phyloP scores from a whole-genome alignment of 2,797 vertebrate species.

The Urocyon cinereoargenteus region DNA sequence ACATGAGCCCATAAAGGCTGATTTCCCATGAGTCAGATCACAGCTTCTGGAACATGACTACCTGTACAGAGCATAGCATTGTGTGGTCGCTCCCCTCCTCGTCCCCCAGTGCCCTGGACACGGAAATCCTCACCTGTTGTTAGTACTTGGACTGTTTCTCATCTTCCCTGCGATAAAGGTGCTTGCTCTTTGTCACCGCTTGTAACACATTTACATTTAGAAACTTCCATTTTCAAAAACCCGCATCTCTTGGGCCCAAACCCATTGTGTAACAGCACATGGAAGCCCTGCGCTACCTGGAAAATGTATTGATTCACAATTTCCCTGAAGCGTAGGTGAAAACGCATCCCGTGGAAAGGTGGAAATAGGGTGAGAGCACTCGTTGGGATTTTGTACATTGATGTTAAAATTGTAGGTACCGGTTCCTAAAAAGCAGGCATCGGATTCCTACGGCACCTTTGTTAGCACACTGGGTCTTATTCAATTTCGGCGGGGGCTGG shows the following conservation, averaged over 20 bases:
- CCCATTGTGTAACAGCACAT: fast-evolving
- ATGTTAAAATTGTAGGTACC: background rate
- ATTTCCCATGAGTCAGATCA: background rate
- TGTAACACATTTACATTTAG: background rate
- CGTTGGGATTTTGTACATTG: background rate
- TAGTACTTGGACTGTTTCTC: fast-evolving
- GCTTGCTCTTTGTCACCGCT: fast-evolving
- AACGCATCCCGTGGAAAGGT: background rate
- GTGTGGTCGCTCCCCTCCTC: fast-evolving
- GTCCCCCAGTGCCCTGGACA: background rate
- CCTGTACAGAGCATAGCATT: fast-evolving
- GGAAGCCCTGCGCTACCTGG: background rate
- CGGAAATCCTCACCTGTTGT: fast-evolving
- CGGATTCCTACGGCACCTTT: background rate
- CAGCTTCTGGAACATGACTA: fast-evolving
- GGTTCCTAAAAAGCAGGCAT: background rate
- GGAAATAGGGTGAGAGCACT: background rate
- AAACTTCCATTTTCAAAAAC: background rate
- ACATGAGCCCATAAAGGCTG: background rate
- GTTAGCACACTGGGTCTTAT: background rate
- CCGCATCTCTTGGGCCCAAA: background rate
- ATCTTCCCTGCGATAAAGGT: background rate
- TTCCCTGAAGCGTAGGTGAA: background rate
- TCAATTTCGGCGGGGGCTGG: too few relatives aligned
- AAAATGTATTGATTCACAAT: background rate